Evolutionary conservation across 1,140 invertebrate genomes (phyloP), one percentile per base, ranked within the genome.

Genomic region (Steinernema khuongi): DNA sequence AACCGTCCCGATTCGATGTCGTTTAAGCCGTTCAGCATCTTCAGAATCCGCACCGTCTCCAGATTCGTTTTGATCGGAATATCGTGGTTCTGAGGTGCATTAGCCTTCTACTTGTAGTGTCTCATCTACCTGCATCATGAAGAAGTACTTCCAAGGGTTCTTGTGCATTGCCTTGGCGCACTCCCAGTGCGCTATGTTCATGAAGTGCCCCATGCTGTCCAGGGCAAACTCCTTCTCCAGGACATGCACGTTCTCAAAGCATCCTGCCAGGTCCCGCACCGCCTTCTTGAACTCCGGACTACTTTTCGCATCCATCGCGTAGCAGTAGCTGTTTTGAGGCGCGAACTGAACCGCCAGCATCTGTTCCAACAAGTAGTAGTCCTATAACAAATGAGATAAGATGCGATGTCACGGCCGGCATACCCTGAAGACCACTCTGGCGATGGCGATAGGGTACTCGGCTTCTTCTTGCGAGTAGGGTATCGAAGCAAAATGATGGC

Each of bases 261-360:
- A 78, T 26, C 29, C 30, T 30, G 80, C 60, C 22, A 78, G 75
- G 7, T 29, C 60, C 26, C 29, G 28, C 17, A 78, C 79, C 68
- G 33, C 30, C 18, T 33, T 33, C 22, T 81, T 74, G 43, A 78
- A 78, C 1, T 43, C 22, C 14, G 28, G 1, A 30, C 29, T 19
- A 0, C 80, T 31, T 22, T 79, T 79, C 17, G 74, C 29, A 31
- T 79, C 77, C 19, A 79, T 1, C 0, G 77, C 80, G 44, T 67
- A 79, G 70, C 79, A 79, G 72, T 81, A 79, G 36, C 43, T 66
- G 67, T 79, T 79, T 28, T 79, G 80, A 14, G 77, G 80, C 11
- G 80, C 67, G 69, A 82, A 79, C 11, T 19, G 43, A 1, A 77
- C 77, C 1, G 77, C 77, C 26, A 79, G 68, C 22, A 82, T 80